Evolutionary conservation across 2,888 invertebrate genomes (phyloP).

Genomic region (Selenia dentaria): DNA sequence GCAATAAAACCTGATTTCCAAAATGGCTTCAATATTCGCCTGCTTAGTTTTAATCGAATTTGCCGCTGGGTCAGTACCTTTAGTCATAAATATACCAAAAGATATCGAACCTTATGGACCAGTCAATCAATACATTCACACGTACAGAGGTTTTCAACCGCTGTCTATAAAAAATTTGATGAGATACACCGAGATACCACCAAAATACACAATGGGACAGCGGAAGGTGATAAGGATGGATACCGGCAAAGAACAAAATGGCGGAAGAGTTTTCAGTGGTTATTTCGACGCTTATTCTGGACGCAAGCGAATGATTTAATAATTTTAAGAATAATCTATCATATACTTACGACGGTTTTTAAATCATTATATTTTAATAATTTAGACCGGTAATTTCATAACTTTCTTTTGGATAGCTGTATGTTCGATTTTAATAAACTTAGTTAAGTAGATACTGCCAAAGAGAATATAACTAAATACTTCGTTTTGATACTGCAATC

Average conservation of each 20-base stretch:
- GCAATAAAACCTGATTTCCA: too few relatives aligned
- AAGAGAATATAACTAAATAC: too few relatives aligned
- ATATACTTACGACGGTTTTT: too few relatives aligned
- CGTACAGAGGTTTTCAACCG: slow-evolving; percentile 33
- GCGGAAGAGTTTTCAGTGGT: slow-evolving; percentile 21
- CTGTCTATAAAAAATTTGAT: slow-evolving; percentile 40
- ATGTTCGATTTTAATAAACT: too few relatives aligned
- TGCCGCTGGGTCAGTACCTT: slow-evolving; percentile 15
- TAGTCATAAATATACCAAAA: slow-evolving; percentile 30
- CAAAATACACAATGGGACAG: slow-evolving; percentile 26
- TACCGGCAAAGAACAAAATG: slow-evolving; percentile 12
- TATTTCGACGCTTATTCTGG: slow-evolving; percentile 31
- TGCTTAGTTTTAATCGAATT: slow-evolving; percentile 13
- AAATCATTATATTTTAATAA: too few relatives aligned
- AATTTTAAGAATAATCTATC: neutral
- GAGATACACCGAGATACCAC: slow-evolving; percentile 40
- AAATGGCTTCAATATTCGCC: slow-evolving; percentile 22
- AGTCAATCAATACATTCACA: slow-evolving; percentile 41
- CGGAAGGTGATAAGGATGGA: slow-evolving; percentile 29
- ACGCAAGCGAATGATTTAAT: slow-evolving; percentile 30
- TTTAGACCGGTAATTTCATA: too few relatives aligned
- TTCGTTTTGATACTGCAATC: too few relatives aligned
- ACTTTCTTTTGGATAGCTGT: too few relatives aligned
- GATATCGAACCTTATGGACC: slow-evolving; percentile 26
- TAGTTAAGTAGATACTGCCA: too few relatives aligned